These are phyloP conservation scores for Trichopoda pennipes DNA, from an alignment of 2,888 invertebrate genomes.

Conservation along the genomic window DNA sequence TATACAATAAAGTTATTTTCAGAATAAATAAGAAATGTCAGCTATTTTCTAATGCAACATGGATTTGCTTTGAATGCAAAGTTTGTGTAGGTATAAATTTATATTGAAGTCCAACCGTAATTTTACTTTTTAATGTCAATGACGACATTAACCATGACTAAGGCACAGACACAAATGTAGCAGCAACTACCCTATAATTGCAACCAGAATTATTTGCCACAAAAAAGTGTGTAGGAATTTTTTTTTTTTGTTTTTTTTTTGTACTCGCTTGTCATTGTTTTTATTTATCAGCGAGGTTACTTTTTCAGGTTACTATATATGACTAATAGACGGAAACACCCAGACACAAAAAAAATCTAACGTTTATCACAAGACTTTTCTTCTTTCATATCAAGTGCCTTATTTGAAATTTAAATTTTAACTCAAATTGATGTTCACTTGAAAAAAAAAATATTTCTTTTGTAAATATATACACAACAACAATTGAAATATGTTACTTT, in stretches of 20 bases:
- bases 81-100: not conserved
- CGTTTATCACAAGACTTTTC: too few relatives aligned
- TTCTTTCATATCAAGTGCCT: too few relatives aligned
- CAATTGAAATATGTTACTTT: too few relatives aligned
- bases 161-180: not conserved
- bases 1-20: slow-evolving; percentile 29
- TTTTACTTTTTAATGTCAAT: slow-evolving; percentile 46
- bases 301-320: too few relatives aligned
- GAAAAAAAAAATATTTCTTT: too few relatives aligned
- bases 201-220: slow-evolving; percentile 7
- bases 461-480: too few relatives aligned
- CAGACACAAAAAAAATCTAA: too few relatives aligned
- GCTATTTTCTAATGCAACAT: not conserved
- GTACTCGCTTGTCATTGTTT: not conserved
- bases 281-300: not conserved
- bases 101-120: slow-evolving; percentile 11
- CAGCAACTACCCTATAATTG: slow-evolving; percentile 11
- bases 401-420: too few relatives aligned
- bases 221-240: slow-evolving; percentile 1
- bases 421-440: too few relatives aligned
- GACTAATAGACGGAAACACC: too few relatives aligned
- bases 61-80: not conserved
- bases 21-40: slow-evolving; percentile 16
- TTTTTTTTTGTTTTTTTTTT: not conserved
- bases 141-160: slow-evolving; percentile 48